Evolutionary conservation across 35 echinoderm and acorn worm genomes (phyloP).

Genomic region (Apostichopus californicus): DNA sequence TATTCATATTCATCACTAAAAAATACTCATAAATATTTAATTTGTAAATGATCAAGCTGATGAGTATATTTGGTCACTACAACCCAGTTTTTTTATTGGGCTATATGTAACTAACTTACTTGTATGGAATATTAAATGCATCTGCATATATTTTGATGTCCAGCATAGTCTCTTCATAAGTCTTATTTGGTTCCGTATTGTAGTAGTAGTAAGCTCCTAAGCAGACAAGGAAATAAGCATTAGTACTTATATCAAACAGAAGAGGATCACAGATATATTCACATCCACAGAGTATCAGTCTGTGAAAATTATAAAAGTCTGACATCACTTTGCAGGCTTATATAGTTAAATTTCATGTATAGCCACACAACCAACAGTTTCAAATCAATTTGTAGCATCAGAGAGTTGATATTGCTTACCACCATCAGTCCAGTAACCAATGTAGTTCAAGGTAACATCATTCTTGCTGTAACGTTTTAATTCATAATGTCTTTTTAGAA

Average conservation of each 20-base stretch:
- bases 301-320: too few species aligned
- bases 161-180: slow-evolving; percentile 60
- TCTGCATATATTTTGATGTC: slow-evolving; percentile 51
- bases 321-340: too few species aligned
- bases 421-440: slow-evolving; percentile 48
- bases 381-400: background rate
- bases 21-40: background rate
- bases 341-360: too few species aligned
- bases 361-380: background rate
- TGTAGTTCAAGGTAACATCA: slow-evolving; percentile 30
- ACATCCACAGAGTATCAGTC: too few species aligned
- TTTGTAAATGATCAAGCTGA: background rate
- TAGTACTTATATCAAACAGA: background rate
- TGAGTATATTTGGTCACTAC: background rate
- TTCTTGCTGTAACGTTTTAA: slow-evolving; percentile 6
- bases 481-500: slow-evolving; percentile 26
- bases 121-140: slow-evolving; percentile 38
- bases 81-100: background rate
- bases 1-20: background rate
- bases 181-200: slow-evolving; percentile 61
- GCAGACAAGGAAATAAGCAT: background rate
- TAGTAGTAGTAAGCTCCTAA: slow-evolving; percentile 58
- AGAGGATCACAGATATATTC: too few species aligned
- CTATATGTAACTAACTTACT: background rate
- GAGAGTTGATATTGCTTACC: background rate